Conservation (phyloP, 2,888 invertebrate species). For the Athalia circularis region DNA sequence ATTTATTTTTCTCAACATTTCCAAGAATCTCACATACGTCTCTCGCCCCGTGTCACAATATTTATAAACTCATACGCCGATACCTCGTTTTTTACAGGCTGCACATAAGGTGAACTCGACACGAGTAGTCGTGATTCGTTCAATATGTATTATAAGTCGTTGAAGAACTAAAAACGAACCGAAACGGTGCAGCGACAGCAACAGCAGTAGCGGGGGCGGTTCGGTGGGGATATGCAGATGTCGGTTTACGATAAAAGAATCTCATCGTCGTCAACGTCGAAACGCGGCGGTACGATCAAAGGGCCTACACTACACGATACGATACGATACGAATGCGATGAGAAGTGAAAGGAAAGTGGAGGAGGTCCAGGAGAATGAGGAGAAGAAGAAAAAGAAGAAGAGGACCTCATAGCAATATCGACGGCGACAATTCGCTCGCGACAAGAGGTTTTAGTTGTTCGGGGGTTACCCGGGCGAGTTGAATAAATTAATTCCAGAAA, state of each 20-base stretch:
- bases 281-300: constrained; percentile 7
- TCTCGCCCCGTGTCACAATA: constrained; percentile 58
- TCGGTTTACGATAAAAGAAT: constrained; percentile 9
- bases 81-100: constrained; percentile 41
- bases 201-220: too few relatives aligned
- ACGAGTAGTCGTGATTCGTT: not conserved
- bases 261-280: not conserved
- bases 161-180: not conserved
- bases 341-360: too few relatives aligned
- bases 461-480: constrained; percentile 3
- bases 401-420: constrained; percentile 2
- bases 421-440: constrained; percentile 3
- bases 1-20: constrained; percentile 51
- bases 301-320: not conserved
- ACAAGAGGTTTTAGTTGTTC: not conserved
- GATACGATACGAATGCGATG: too few relatives aligned
- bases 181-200: not conserved
- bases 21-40: not conserved
- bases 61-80: constrained; percentile 60
- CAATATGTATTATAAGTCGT: too few relatives aligned
- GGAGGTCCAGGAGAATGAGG: not conserved
- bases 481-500: constrained; percentile 27
- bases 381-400: constrained; percentile 1
- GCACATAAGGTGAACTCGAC: not conserved
- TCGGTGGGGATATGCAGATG: not conserved